phyloP scores from a whole-genome alignment of 2,113 vertebrate species.

The Melanerpes aurifrons region DNA sequence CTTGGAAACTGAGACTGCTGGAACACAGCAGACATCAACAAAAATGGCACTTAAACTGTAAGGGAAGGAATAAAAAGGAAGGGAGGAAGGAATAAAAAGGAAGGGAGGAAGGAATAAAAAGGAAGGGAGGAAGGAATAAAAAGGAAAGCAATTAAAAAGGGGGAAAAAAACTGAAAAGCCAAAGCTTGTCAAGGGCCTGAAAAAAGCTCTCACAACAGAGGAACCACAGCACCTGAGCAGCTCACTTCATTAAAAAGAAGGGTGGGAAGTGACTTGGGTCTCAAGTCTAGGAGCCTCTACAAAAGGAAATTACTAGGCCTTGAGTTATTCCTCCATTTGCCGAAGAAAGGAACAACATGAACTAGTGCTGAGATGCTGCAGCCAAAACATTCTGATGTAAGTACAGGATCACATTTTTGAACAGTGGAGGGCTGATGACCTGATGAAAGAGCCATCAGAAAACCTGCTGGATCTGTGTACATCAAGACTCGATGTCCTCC shows the following conservation, averaged over 20 bases:
- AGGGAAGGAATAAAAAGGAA: neutral
- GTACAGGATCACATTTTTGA: neutral
- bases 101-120: too few relatives aligned
- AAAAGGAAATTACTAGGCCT: neutral
- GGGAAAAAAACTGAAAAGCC: neutral
- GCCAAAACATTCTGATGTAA: neutral
- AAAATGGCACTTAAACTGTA: neutral
- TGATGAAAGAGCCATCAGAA: slow-evolving; percentile 14
- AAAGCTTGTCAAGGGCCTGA: neutral
- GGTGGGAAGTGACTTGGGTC: neutral
- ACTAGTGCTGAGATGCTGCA: neutral
- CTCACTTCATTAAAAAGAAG: neutral
- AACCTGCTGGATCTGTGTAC: slow-evolving; percentile 10
- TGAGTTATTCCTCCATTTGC: neutral
- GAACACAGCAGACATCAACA: neutral
- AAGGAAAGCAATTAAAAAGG: too few relatives aligned
- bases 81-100: too few relatives aligned
- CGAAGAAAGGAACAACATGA: neutral
- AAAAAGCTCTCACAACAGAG: neutral
- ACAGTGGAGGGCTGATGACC: slow-evolving; percentile 8
- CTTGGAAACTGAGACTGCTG: neutral
- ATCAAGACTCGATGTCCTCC: slow-evolving; percentile 1
- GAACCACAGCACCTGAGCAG: neutral
- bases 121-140: too few relatives aligned
- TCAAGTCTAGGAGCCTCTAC: neutral